Evolutionary conservation across 2,113 vertebrate species (phyloP), one percentile per base, ranked within the genome.

Genomic region (Mesoclemmys tuberculata): DNA sequence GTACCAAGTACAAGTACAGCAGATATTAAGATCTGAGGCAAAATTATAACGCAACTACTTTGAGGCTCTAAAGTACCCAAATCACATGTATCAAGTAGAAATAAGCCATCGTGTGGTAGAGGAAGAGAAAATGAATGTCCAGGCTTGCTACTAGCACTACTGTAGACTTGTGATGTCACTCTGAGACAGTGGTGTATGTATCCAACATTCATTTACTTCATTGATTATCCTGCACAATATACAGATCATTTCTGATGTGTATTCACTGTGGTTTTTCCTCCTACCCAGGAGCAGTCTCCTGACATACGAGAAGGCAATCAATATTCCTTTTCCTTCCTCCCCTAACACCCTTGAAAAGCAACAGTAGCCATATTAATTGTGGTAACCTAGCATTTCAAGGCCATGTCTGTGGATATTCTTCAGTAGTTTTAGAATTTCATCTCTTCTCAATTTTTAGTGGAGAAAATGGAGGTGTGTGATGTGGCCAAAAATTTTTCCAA

Each of bases 221-320:
- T 19, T 5, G 64, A 71, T 71, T 71, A 71, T 16, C 9, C 19
- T 38, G 22, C 35, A 10, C 64, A 71, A 38, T 71, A 21, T 38
- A 38, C 19, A 71, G n/a, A 38, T 38, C 64, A 38, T 38, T 71
- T 38, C 18, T 71, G 64, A 19, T 38, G 19, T 71, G n/a, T 38
- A 38, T 71, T 18, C n/a, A 22, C 35, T 84, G 84, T 8, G 51
- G 90, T 94, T 90, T 31, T 79, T 2, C 68, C 82, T 75, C 29
- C 6, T 75, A 80, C 77, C 82, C 24, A 61, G 88, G 75, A 92
- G 7, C 80, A 94, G 12, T 64, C 8, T 84, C 80, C 51, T 90
- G 82, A 92, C 71, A 88, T 85, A 89, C 54, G 82, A 90, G 77
- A 90, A 95, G 90, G 91, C 90, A 94, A 94, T 94, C 48, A 71